A percentile compares a stretch with the other conserved stretches of the same genome.
phyloP scores from a whole-genome alignment of 1,140 invertebrate species.

The Lethocerus indicus region DNA sequence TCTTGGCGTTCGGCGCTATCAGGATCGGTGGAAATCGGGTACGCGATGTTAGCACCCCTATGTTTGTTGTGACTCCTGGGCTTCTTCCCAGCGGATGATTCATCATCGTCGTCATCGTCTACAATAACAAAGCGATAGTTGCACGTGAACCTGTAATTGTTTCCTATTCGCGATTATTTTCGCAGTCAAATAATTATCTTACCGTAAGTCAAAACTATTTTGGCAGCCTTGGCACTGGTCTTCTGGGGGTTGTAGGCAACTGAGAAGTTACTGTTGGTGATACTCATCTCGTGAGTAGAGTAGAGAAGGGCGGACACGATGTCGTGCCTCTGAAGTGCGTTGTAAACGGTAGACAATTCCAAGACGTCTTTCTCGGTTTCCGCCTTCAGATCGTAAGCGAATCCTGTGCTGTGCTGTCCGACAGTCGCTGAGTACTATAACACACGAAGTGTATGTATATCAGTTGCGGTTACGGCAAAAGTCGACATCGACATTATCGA shows the following conservation, averaged over 20 bases:
- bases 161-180: background rate
- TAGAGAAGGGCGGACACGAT: constrained; percentile 18
- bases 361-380: constrained; percentile 25
- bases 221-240: constrained; percentile 17
- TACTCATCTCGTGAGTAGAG: constrained; percentile 11
- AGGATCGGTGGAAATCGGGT: constrained; percentile 23
- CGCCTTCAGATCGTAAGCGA: constrained; percentile 27
- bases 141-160: background rate
- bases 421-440: background rate
- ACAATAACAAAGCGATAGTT: constrained; percentile 17
- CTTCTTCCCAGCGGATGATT: constrained; percentile 29
- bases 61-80: constrained; percentile 25
- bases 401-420: constrained; percentile 21
- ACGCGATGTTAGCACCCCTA: constrained; percentile 23
- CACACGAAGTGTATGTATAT: too few relatives aligned
- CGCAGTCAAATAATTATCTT: too few relatives aligned
- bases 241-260: constrained; percentile 16
- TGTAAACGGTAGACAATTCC: constrained; percentile 16
- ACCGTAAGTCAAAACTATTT: background rate
- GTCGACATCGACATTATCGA: too few relatives aligned
- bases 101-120: constrained; percentile 15
- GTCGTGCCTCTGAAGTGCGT: constrained; percentile 14
- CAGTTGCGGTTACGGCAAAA: too few relatives aligned
- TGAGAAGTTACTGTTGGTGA: constrained; percentile 15
- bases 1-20: constrained; percentile 28